phyloP scores from a whole-genome alignment of 2,797 vertebrate species.

The Catostomus latipinnis region DNA sequence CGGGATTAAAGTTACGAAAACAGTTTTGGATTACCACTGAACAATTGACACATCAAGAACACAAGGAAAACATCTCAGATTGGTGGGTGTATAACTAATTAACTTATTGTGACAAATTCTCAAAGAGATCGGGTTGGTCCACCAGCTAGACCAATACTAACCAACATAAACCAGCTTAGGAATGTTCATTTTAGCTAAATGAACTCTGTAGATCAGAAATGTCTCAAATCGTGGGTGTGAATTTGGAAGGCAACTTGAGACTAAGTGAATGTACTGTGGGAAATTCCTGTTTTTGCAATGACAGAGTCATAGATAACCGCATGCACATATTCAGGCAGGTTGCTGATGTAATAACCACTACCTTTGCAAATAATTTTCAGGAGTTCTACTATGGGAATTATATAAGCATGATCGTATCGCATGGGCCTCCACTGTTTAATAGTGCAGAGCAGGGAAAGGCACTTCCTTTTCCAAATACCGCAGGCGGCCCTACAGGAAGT shows the following conservation, averaged over 20 bases:
- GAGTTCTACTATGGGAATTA: constrained; percentile 46
- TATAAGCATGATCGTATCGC: constrained; percentile 57
- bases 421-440: constrained; percentile 50
- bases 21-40: too few species aligned
- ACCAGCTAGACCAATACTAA: too few species aligned
- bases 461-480: constrained; percentile 63
- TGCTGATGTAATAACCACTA: background rate
- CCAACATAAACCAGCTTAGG: too few species aligned
- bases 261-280: background rate
- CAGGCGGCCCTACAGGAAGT: constrained; percentile 59
- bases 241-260: constrained; percentile 1
- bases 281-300: background rate
- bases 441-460: constrained; percentile 51
- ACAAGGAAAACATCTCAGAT: too few species aligned
- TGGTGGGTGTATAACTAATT: too few species aligned
- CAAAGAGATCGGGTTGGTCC: too few species aligned
- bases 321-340: background rate
- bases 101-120: too few species aligned
- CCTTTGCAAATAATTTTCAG: background rate
- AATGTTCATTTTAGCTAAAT: background rate
- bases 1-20: too few species aligned
- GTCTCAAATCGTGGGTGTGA: background rate
- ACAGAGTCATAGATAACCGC: background rate
- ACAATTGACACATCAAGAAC: too few species aligned
- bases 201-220: background rate